These are phyloP conservation scores for Momotus momota DNA, from an alignment of 2,797 vertebrate species.

Conservation along the genomic window DNA sequence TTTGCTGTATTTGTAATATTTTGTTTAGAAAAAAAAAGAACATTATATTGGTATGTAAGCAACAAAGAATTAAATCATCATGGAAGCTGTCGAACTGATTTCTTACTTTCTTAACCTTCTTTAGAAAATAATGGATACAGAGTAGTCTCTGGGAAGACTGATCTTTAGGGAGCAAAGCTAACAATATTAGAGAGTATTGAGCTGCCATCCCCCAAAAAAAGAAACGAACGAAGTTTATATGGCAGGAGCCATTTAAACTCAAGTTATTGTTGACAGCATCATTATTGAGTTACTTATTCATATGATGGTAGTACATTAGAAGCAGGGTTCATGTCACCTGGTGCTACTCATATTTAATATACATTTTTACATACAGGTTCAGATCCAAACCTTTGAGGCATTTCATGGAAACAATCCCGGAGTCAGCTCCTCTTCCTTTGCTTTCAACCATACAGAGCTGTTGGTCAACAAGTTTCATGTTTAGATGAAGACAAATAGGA, in stretches of 20 bases:
- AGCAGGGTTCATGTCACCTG: not conserved
- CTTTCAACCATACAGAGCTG: not conserved
- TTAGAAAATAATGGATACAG: not conserved
- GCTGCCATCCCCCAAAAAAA: rapidly evolving
- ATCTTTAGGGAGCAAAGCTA: not conserved
- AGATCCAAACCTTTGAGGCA: not conserved
- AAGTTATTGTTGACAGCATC: not conserved
- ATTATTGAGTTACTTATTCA: not conserved
- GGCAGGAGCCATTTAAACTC: not conserved
- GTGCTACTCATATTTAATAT: not conserved
- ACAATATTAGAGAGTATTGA: not conserved
- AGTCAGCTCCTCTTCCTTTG: not conserved
- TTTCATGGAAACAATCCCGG: not conserved
- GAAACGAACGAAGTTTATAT: not conserved
- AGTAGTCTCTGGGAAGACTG: not conserved
- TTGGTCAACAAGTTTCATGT: not conserved
- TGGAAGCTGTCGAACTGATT: not conserved
- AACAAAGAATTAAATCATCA: not conserved
- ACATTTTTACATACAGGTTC: not conserved
- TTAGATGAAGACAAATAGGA: not conserved
- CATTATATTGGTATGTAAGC: not conserved
- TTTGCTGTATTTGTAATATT: not conserved
- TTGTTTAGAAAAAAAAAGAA: not conserved
- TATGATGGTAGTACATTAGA: not conserved
- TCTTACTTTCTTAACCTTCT: not conserved